A percentile compares a stretch with the other conserved stretches of the same genome.
Evolutionary conservation across 1,140 invertebrate species (phyloP).

Genomic region (Pseudobourletiella spinata): DNA sequence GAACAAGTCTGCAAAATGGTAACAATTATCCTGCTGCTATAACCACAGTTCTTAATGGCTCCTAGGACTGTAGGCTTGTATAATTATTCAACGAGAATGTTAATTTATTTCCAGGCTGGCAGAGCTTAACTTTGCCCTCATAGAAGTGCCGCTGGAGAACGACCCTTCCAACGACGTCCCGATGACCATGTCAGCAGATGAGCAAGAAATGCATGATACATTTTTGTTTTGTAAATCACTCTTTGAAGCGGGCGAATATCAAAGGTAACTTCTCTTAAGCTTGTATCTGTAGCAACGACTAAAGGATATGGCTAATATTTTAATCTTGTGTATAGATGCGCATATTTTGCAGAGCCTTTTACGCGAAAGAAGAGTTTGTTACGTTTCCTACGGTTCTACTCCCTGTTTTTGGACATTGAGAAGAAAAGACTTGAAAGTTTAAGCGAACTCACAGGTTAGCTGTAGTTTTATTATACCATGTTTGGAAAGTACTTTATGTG

Average conservation of each 20-base stretch:
- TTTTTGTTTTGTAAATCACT: constrained; percentile 78
- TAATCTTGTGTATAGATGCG: constrained; percentile 49
- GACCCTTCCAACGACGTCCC: constrained; percentile 41
- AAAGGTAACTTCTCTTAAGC: constrained; percentile 42
- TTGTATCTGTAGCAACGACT: not conserved
- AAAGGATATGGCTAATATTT: not conserved
- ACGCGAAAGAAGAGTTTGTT: constrained; percentile 49
- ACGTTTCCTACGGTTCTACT: constrained; percentile 73
- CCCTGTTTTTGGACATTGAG: constrained; percentile 76
- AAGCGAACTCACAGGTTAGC: constrained; percentile 57
- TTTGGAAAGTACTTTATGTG: too few species aligned
- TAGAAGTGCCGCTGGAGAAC: constrained; percentile 50
- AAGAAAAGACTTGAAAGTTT: constrained; percentile 78
- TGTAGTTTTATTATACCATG: too few species aligned
- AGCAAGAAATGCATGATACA: constrained; percentile 52
- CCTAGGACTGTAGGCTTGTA: not conserved
- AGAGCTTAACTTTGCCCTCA: constrained; percentile 68
- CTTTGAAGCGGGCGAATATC: constrained; percentile 87
- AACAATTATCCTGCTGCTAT: constrained; percentile 14
- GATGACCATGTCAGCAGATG: constrained; percentile 40
- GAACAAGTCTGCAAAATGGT: constrained; percentile 43
- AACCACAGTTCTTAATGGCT: not conserved
- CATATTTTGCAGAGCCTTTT: constrained; percentile 68
- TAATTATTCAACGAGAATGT: not conserved
- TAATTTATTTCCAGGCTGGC: constrained; percentile 51